Evolutionary conservation across 2,113 vertebrate species (phyloP).

Genomic region (Lagopus leucura): DNA sequence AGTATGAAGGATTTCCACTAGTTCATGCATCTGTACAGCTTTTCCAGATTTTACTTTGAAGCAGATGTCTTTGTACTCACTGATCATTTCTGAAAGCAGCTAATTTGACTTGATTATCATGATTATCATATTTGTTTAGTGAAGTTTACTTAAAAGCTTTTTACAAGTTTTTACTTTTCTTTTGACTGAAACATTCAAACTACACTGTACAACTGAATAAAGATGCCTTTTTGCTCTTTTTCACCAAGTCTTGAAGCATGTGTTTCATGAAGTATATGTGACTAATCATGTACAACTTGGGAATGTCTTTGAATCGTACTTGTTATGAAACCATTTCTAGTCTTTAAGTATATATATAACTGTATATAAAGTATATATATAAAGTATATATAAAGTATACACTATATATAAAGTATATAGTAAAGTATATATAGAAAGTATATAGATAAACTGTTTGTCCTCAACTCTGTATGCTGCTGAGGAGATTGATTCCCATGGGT

Average conservation of each 20-base stretch:
- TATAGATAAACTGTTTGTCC: not conserved
- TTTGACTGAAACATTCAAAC: not conserved
- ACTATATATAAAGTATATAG: no score
- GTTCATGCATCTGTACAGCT: not conserved
- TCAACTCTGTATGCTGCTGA: fast-evolving
- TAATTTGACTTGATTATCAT: not conserved
- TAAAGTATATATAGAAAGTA: no score
- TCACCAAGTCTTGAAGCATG: not conserved
- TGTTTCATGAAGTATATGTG: not conserved
- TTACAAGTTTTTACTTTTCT: not conserved
- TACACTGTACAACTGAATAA: not conserved
- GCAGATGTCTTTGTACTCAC: not conserved
- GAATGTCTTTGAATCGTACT: not conserved
- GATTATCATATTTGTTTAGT: not conserved
- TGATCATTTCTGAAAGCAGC: not conserved
- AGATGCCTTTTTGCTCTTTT: not conserved
- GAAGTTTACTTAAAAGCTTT: not conserved
- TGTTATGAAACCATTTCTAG: not conserved
- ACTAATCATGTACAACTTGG: not conserved
- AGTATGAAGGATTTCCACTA: not conserved
- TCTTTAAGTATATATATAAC: no score
- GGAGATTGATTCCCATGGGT: not conserved
- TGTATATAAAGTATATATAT: no score
- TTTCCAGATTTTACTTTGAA: not conserved
- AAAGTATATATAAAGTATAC: no score